phyloP scores from a whole-genome alignment of 2,888 invertebrate species.

The Trypoxylon attenuatum region DNA sequence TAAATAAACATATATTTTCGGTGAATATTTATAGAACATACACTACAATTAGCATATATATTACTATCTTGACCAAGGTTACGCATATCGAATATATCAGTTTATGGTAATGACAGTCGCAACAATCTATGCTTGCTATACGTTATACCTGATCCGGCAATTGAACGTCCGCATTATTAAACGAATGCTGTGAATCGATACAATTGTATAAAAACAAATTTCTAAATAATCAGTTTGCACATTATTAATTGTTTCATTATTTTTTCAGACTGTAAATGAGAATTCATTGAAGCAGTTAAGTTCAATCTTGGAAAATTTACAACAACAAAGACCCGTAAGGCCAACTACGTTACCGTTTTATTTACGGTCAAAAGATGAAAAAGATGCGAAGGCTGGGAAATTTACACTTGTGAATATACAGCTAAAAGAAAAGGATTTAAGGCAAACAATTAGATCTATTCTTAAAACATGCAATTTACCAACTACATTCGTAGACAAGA shows the following conservation, averaged over 20 bases:
- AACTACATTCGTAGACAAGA: constrained; percentile 89
- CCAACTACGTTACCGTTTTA: constrained; percentile 87
- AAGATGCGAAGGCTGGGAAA: constrained; percentile 77
- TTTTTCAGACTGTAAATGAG: constrained; percentile 88
- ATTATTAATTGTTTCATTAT: no score
- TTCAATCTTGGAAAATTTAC: constrained; percentile 87
- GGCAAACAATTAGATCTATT: constrained; percentile 84
- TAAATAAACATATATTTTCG: not conserved
- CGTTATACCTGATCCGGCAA: not conserved
- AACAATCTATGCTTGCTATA: not conserved
- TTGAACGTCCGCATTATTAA: no score
- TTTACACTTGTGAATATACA: constrained; percentile 86
- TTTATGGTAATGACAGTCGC: no score
- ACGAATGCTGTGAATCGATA: no score
- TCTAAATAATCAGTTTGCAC: no score
- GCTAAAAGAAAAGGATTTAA: constrained; percentile 81
- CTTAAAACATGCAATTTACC: constrained; percentile 88
- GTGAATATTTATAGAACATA: constrained; percentile 45
- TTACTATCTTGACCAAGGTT: constrained; percentile 25
- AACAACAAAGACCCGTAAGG: constrained; percentile 78
- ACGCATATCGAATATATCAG: constrained; percentile 10
- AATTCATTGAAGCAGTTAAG: constrained; percentile 91
- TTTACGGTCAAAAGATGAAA: constrained; percentile 81
- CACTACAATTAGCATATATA: constrained; percentile 11
- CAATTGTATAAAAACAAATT: not conserved